Evolutionary conservation across 2,888 invertebrate genomes (phyloP), one percentile per base, ranked within the genome.

Genomic region (Folsomia candida): DNA sequence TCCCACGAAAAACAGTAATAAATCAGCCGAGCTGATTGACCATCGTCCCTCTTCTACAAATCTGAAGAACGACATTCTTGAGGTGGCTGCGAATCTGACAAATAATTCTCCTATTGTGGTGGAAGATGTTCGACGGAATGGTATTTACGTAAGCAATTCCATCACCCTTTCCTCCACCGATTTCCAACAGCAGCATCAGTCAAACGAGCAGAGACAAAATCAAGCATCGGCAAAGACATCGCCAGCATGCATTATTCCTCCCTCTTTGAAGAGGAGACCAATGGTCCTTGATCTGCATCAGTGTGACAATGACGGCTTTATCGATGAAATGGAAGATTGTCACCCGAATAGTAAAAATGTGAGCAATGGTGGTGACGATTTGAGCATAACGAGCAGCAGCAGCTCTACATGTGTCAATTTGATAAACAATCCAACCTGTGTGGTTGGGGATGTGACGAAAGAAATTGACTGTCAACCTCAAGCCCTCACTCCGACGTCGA

Each of bases 101-200:
- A 54, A 22, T 22, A 54, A 54, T 6, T 47, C 47, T 47, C 47
- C 47, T 47, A 37, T 9, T 9, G 26, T 58, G 51, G 69, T 63
- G 64, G 74, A 64, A 51, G 68, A 69, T 22, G 67, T 70, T 18
- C 25, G 74, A 63, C 61, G 78, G 26, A 76, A 77, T 68, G 78
- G 77, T 51, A 77, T 79, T 47, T 79, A 79, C 59, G 69, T 79
- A 28, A 77, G 76, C 51, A 77, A 77, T 58, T 73, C 76, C 2
- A 54, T 73, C 18, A 74, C 71, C 18, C 67, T 76, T 51, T 64
- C 74, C 47, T 57, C 28, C 2, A 9, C 14, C 37, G 28, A 62
- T 2, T 25, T 25, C 59, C 59, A 59, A 20, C 59, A 11, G 25
- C 22, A 22, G 14, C 22, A 20, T 6, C n/a, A 27, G 26, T 14